Evolutionary conservation across 2,888 invertebrate species (phyloP).

Genomic region (Campaea margaritaria): DNA sequence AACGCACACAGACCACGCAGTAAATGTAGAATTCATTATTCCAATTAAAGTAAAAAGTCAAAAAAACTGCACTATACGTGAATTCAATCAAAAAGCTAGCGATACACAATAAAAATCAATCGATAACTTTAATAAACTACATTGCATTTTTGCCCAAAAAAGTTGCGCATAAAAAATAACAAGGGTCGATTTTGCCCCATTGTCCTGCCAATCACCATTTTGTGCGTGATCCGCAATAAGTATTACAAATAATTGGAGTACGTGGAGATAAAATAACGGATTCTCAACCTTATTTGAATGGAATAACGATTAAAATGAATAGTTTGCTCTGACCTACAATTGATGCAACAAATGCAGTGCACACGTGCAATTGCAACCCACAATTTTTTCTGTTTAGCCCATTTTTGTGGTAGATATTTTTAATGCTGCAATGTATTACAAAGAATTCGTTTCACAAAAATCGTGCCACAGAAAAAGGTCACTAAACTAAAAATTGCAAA

Average conservation of each 20-base stretch:
- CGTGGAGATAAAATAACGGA: constrained; percentile 10
- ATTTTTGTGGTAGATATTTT: no score
- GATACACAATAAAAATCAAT: constrained; percentile 22
- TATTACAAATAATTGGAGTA: constrained; percentile 7
- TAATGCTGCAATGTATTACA: constrained; percentile 1
- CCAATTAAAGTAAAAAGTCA: no score
- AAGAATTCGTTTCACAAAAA: no score
- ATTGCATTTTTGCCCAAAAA: constrained; percentile 31
- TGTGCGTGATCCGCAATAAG: constrained; percentile 25
- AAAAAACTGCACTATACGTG: neutral
- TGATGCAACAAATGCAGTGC: neutral
- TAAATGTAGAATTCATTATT: no score
- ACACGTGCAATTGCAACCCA: constrained; percentile 11
- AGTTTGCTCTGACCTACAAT: neutral
- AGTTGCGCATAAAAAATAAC: constrained; percentile 37
- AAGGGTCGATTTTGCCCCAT: constrained; percentile 35
- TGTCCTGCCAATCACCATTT: constrained; percentile 29
- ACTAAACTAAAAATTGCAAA: no score
- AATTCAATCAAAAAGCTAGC: neutral
- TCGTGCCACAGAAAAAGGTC: no score
- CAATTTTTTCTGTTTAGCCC: no score
- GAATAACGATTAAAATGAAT: neutral
- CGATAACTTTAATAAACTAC: constrained; percentile 18
- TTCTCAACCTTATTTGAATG: constrained; percentile 10
- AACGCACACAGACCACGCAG: no score